Evolutionary conservation across 92 coral and sea anemone species (phyloP), one percentile per base, ranked within the genome.

Genomic region (Phenganax marumi): DNA sequence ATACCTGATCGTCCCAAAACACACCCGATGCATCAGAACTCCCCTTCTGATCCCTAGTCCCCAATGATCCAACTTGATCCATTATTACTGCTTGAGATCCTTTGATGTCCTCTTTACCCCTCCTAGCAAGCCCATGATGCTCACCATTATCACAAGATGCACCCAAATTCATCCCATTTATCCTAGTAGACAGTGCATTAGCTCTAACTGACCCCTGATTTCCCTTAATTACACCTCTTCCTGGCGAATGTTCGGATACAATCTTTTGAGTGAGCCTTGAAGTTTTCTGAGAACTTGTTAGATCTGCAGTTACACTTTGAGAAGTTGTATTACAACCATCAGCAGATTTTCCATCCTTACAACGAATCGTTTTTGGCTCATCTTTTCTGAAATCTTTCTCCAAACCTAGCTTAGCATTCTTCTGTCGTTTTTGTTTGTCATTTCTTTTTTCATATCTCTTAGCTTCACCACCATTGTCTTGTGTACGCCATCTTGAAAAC

Each of bases 1-100:
- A 95, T 63, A 95, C 92, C 77, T 92, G 98, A 47, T 92, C 93
- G 22, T 90, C 91, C 91, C 91, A 95, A 58, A 93, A 88, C 19
- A 86, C 86, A 69, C 83, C 83, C 5, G 83, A 78, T 48, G 83
- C 47, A 24, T 78, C 83, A 2, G 83, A 78, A 23, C 73, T 72
- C 12, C 51, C 83, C 61, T 61, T 74, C 13, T 68, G 68, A 56
- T 75, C 75, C 54, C 33, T 43, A 21, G 7, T 26, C 0, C 14
- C 68, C 68, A 26, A 77, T 48, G 55, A n/a, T 74, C 48, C 39
- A 51, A 10, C 26, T 25, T 25, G 72, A 10, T 39, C 49, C 7
- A 47, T 18, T 10, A 33, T 17, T 66, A 66, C 72, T 7, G 49
- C 72, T 14, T 18, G 72, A 9, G 72, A 49, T 24, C 72, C 13